These are phyloP conservation scores for Lytechinus pictus DNA, from an alignment of 35 echinoderm and acorn worm species.

Conservation along the genomic window DNA sequence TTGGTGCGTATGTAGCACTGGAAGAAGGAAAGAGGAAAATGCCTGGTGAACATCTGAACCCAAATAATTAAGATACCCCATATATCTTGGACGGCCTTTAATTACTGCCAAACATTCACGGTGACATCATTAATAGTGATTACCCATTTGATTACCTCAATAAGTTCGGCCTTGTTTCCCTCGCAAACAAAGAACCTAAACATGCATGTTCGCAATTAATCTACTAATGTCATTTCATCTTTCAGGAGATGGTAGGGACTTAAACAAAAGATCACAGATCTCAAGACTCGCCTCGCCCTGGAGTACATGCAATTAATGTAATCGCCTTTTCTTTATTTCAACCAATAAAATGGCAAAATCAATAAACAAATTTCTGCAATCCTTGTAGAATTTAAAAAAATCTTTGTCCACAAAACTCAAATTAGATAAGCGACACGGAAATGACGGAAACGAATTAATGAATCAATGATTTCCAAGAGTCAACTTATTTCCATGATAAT, in stretches of 20 bases:
- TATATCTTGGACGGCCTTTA: neutral
- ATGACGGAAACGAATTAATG: no score
- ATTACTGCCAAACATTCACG: neutral
- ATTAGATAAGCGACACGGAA: no score
- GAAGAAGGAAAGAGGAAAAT: neutral
- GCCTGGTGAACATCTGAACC: neutral
- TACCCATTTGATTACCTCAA: constrained; percentile 1
- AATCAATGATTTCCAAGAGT: no score
- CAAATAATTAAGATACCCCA: neutral
- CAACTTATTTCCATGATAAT: no score
- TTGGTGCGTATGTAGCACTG: no score
- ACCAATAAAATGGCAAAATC: neutral
- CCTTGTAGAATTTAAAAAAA: neutral
- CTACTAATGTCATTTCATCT: neutral
- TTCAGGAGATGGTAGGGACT: neutral
- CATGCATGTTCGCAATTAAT: constrained; percentile 13
- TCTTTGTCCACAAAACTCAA: no score
- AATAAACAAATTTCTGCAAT: neutral
- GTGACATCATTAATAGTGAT: neutral
- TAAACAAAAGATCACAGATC: neutral
- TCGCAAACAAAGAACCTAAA: neutral
- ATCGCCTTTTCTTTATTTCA: neutral
- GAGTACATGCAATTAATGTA: neutral
- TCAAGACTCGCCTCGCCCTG: neutral
- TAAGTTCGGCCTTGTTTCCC: neutral